Evolutionary conservation across 2,888 invertebrate genomes (phyloP).

Genomic region (Pocota personata): DNA sequence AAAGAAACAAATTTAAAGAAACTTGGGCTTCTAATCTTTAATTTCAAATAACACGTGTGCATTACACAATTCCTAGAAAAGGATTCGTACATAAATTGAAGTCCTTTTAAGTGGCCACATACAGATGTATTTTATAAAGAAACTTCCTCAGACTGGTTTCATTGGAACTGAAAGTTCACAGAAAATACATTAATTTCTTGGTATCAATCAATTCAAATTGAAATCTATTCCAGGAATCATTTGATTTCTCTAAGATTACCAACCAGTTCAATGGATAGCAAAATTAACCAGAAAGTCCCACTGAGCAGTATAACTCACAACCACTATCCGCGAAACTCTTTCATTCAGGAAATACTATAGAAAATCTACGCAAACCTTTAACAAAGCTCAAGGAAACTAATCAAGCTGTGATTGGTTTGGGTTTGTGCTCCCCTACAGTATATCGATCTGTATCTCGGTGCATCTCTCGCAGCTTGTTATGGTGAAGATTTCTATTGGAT

Average conservation of each 20-base stretch:
- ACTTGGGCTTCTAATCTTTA: too few relatives aligned
- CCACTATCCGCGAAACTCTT: background rate
- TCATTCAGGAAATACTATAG: background rate
- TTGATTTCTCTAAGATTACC: too few relatives aligned
- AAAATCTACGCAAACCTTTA: conserved; percentile 5
- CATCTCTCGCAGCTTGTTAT: conserved; percentile 13
- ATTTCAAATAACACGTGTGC: background rate
- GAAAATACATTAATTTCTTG: background rate
- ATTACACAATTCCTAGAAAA: background rate
- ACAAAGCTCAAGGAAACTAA: conserved; percentile 41
- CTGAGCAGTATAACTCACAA: background rate
- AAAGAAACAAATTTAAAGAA: too few relatives aligned
- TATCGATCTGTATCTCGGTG: conserved; percentile 7
- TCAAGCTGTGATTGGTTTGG: conserved; percentile 44
- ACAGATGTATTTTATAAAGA: background rate
- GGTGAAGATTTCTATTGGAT: conserved; percentile 37
- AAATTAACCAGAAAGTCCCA: background rate
- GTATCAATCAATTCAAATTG: background rate
- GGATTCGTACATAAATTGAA: background rate
- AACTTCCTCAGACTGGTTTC: background rate
- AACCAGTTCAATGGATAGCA: background rate
- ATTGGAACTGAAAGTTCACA: background rate
- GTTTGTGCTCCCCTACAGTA: background rate
- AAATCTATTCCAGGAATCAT: background rate
- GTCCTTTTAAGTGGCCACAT: background rate